phyloP scores from a whole-genome alignment of 2,113 vertebrate species.

The Phylloscopus trochiloides region DNA sequence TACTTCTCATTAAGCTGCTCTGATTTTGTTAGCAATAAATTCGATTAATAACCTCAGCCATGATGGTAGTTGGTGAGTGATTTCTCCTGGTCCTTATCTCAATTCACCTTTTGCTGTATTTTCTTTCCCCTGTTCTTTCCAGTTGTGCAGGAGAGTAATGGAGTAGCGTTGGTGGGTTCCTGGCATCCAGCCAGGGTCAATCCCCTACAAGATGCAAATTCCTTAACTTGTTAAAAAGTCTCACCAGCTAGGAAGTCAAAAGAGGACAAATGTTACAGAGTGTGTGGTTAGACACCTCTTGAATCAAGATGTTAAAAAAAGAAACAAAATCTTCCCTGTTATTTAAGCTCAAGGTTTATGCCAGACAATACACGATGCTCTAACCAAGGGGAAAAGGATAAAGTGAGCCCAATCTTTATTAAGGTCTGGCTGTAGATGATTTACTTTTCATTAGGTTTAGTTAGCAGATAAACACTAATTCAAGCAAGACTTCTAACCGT shows the following conservation, averaged over 20 bases:
- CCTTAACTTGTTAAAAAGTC: background rate
- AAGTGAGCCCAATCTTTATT: background rate
- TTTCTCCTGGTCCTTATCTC: background rate
- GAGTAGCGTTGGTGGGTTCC: background rate
- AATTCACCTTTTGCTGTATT: background rate
- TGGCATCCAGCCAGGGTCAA: background rate
- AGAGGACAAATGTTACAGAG: background rate
- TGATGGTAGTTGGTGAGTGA: background rate
- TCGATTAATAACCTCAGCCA: background rate
- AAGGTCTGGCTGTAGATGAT: background rate
- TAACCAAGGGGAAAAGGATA: background rate
- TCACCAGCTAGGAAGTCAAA: background rate
- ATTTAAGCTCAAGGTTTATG: slow-evolving; percentile 13
- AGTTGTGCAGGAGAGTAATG: background rate
- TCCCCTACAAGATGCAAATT: background rate
- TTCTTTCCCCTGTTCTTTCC: background rate
- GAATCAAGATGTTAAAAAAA: background rate
- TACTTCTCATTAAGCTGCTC: background rate
- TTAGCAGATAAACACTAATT: slow-evolving; percentile 36
- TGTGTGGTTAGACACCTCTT: background rate
- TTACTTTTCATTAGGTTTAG: slow-evolving; percentile 47
- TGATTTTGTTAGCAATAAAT: background rate
- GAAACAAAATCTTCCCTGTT: background rate
- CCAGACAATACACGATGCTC: background rate
- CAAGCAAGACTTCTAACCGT: background rate